Evolutionary conservation across 2,113 vertebrate genomes (phyloP).

Genomic region (Takifugu flavidus): DNA sequence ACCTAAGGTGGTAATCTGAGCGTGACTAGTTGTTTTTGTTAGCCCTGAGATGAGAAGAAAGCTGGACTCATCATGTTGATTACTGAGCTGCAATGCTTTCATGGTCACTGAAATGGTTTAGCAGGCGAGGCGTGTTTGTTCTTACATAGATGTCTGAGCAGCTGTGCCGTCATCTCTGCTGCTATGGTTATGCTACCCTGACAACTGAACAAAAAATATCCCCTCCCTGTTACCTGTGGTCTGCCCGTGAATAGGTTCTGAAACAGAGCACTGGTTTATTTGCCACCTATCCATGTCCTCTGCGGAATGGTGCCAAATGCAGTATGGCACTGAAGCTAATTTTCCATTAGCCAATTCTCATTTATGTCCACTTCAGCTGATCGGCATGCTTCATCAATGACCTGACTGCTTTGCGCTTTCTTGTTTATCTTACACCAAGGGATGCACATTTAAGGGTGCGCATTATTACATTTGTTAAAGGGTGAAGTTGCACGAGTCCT

Average conservation of each 20-base stretch:
- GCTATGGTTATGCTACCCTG: slow-evolving; percentile 1
- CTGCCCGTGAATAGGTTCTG: background rate
- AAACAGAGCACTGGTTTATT: slow-evolving; percentile 22
- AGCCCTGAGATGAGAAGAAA: too few species aligned
- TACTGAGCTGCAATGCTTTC: background rate
- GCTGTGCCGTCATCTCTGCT: slow-evolving; percentile 6
- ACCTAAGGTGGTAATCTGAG: too few species aligned
- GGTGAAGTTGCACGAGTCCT: slow-evolving; percentile 4
- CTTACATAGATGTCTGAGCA: background rate
- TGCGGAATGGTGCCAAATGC: slow-evolving; percentile 11
- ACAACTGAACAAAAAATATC: slow-evolving; percentile 28
- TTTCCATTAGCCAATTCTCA: slow-evolving; percentile 38
- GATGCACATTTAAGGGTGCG: background rate
- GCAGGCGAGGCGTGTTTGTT: background rate
- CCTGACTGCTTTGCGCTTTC: slow-evolving; percentile 47
- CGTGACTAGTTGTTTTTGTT: too few species aligned
- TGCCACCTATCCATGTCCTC: slow-evolving; percentile 2
- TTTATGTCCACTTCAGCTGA: slow-evolving; percentile 32
- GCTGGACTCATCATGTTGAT: background rate
- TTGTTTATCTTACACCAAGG: slow-evolving; percentile 32
- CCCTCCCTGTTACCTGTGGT: slow-evolving; percentile 16
- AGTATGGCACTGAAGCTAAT: slow-evolving; percentile 25
- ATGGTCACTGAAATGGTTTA: background rate
- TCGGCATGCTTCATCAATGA: slow-evolving; percentile 33
- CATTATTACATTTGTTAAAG: background rate